Percentiles rank a stretch among this genome's conserved stretches.
These are phyloP conservation scores for Antheraea mylitta DNA, from an alignment of 1,140 invertebrate species.

Conservation along the genomic window DNA sequence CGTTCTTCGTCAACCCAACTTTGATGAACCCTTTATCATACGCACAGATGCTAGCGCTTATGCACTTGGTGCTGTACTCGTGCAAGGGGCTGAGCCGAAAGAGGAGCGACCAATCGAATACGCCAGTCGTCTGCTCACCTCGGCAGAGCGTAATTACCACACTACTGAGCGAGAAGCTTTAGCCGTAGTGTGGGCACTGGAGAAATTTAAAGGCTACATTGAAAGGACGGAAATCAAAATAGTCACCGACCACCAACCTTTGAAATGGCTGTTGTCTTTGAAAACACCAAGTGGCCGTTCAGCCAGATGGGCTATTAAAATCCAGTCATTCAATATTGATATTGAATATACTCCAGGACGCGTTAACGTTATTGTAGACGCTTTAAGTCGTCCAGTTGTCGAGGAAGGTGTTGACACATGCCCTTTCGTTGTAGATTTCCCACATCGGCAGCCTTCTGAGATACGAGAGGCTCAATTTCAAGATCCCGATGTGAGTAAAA, in stretches of 20 bases:
- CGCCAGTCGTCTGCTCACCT: too few species aligned
- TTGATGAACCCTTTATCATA: too few species aligned
- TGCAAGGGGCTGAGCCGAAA: too few species aligned
- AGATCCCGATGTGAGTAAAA: slow-evolving; percentile 33
- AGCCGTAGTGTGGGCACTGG: too few species aligned
- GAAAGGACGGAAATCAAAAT: slow-evolving; percentile 36
- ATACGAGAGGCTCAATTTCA: slow-evolving; percentile 37
- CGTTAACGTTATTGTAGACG: slow-evolving; percentile 45
- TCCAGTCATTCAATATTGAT: slow-evolving; percentile 62
- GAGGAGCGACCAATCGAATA: too few species aligned
- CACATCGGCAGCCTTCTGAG: slow-evolving; percentile 16
- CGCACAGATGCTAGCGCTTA: too few species aligned
- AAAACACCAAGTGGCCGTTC: slow-evolving; percentile 64
- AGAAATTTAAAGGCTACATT: slow-evolving; percentile 54
- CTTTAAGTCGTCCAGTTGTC: slow-evolving; percentile 34
- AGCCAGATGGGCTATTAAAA: slow-evolving; percentile 65
- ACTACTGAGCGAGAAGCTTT: too few species aligned
- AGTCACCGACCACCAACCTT: too few species aligned
- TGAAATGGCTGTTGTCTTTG: too few species aligned
- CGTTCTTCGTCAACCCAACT: slow-evolving; percentile 18
- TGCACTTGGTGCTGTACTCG: too few species aligned
- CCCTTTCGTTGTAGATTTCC: slow-evolving; percentile 29
- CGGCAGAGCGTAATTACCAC: too few species aligned
- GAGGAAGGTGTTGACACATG: slow-evolving; percentile 22
- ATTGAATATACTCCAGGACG: too few species aligned